Evolutionary conservation across 2,888 invertebrate genomes (phyloP).

Genomic region (Adelphocoris suturalis): DNA sequence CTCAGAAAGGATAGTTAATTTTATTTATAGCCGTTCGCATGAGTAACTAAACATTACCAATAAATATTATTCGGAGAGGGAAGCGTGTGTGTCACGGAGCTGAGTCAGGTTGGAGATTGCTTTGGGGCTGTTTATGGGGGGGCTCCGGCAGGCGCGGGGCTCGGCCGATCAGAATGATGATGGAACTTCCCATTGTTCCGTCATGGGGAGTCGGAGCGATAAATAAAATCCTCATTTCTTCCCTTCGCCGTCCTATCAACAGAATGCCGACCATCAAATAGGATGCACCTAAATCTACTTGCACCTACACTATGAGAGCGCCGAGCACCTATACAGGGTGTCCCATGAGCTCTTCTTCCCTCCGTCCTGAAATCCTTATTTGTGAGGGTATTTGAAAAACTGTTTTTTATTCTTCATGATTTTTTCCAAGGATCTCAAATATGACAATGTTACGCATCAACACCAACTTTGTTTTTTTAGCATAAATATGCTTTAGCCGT

Average conservation of each 20-base stretch:
- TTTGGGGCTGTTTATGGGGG: constrained; percentile 63
- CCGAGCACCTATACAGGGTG: too few relatives aligned
- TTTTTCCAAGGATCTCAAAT: too few relatives aligned
- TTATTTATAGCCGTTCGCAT: constrained; percentile 67
- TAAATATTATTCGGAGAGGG: constrained; percentile 66
- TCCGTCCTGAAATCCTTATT: too few relatives aligned
- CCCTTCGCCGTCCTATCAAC: constrained; percentile 17
- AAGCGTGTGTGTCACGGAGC: constrained; percentile 66
- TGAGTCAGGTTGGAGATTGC: constrained; percentile 67
- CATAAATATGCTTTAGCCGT: too few relatives aligned
- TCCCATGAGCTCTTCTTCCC: too few relatives aligned
- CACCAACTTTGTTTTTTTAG: too few relatives aligned
- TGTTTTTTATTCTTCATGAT: too few relatives aligned
- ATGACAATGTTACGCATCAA: too few relatives aligned
- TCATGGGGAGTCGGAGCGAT: constrained; percentile 40
- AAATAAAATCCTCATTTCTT: constrained; percentile 64
- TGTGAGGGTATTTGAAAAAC: too few relatives aligned
- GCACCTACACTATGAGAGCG: too few relatives aligned
- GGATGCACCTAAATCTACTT: not conserved
- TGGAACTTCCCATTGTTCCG: constrained; percentile 66
- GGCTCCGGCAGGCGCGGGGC: not conserved
- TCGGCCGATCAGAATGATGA: constrained; percentile 51
- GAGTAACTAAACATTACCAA: constrained; percentile 66
- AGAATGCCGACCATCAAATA: constrained; percentile 17
- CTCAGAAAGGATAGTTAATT: constrained; percentile 64